These are phyloP conservation scores for Panagrolaimus sp. DNA, from an alignment of 1,140 invertebrate genomes.

Conservation along the genomic window DNA sequence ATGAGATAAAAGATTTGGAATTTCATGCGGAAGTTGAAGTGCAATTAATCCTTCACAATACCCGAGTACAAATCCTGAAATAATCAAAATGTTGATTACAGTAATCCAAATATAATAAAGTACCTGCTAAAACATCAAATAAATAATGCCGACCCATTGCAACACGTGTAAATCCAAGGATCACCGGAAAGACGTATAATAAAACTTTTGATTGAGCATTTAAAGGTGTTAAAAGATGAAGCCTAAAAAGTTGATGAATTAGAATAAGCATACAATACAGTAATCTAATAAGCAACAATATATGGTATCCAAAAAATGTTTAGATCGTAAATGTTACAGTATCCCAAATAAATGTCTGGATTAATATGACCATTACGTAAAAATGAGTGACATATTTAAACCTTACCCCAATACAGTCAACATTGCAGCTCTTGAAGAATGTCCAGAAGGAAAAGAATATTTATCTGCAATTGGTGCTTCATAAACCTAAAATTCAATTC, in stretches of 20 bases:
- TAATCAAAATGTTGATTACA: too few relatives aligned
- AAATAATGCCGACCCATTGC: slow-evolving; percentile 78
- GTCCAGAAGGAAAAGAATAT: slow-evolving; percentile 91
- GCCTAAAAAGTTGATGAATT: slow-evolving; percentile 11
- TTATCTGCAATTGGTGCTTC: slow-evolving; percentile 72
- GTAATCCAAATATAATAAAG: not conserved
- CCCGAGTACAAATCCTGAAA: not conserved
- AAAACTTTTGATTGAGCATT: slow-evolving; percentile 57
- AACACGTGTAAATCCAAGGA: slow-evolving; percentile 74
- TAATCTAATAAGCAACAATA: too few relatives aligned
- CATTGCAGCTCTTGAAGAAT: slow-evolving; percentile 78
- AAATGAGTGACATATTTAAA: too few relatives aligned
- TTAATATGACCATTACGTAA: too few relatives aligned
- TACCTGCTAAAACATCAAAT: slow-evolving; percentile 75
- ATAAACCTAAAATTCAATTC: slow-evolving; percentile 65
- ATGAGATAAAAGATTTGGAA: not conserved
- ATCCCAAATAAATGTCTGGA: too few relatives aligned
- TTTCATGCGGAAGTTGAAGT: not conserved
- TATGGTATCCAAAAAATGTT: slow-evolving; percentile 48
- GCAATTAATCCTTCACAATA: slow-evolving; percentile 2
- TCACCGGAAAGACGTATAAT: slow-evolving; percentile 64
- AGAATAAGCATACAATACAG: too few relatives aligned
- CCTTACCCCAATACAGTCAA: slow-evolving; percentile 63
- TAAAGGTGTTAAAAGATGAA: slow-evolving; percentile 19
- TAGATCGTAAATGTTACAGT: slow-evolving; percentile 60